Conservation (phyloP, 2,888 invertebrate genomes). For the Hoplodrina ambigua region DNA sequence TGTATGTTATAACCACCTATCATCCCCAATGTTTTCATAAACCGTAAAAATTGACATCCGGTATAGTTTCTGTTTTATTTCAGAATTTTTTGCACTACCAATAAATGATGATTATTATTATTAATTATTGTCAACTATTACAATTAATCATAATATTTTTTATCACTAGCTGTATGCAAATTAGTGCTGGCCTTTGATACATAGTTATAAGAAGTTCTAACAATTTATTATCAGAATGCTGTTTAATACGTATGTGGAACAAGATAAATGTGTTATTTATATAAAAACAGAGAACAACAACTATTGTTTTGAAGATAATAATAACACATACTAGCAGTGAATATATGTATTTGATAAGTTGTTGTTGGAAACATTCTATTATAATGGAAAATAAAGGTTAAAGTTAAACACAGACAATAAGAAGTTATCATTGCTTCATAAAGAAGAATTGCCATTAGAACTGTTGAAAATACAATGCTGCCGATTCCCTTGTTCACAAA, state of each 20-base stretch:
- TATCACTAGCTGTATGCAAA: background rate
- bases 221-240: constrained; percentile 11
- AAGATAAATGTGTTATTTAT: constrained; percentile 47
- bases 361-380: background rate
- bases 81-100: constrained; percentile 5
- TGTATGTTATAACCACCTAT: no score
- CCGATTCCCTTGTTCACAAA: no score
- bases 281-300: constrained; percentile 26
- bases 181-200: constrained; percentile 1
- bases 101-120: background rate
- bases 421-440: background rate
- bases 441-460: constrained; percentile 6
- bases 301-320: constrained; percentile 6
- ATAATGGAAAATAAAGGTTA: background rate
- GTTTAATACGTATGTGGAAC: constrained; percentile 1
- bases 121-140: background rate
- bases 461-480: background rate
- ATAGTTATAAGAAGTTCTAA: background rate
- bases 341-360: background rate
- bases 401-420: background rate
- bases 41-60: no score
- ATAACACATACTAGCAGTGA: constrained; percentile 5
- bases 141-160: background rate
- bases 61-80: constrained; percentile 4
- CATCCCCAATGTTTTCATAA: no score